A percentile compares a stretch with the other conserved stretches of the same genome.
Evolutionary conservation across 2,797 vertebrate genomes (phyloP).

Genomic region (Protosalanx chinensis): DNA sequence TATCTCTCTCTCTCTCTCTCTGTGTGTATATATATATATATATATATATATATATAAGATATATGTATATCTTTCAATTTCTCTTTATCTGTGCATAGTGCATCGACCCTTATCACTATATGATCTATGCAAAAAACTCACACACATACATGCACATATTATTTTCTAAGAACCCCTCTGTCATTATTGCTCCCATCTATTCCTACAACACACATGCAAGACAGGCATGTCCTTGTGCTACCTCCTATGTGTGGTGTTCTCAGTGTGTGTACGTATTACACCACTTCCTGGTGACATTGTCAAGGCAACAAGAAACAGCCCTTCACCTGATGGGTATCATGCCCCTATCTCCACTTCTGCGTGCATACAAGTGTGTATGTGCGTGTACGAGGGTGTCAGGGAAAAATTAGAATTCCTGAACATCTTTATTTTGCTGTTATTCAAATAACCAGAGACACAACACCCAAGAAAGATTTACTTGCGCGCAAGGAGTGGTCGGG

Average conservation of each 20-base stretch:
- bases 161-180: background rate
- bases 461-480: too few relatives aligned
- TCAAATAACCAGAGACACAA: too few relatives aligned
- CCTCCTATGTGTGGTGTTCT: constrained; percentile 13
- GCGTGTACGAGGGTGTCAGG: background rate
- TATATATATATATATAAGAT: too few relatives aligned
- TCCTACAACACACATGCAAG: background rate
- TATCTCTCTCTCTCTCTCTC: too few relatives aligned
- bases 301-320: constrained; percentile 15
- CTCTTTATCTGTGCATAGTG: background rate
- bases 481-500: too few relatives aligned
- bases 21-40: too few relatives aligned
- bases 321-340: too few relatives aligned
- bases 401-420: too few relatives aligned
- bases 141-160: constrained; percentile 8
- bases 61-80: too few relatives aligned
- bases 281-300: constrained; percentile 24
- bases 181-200: background rate
- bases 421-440: too few relatives aligned
- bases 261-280: constrained; percentile 9
- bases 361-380: background rate
- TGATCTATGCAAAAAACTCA: background rate
- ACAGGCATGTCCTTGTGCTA: constrained; percentile 32
- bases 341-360: background rate
- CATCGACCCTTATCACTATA: background rate